A percentile compares a stretch with the other conserved stretches of the same genome.
Evolutionary conservation across 2,113 vertebrate species (phyloP).

Genomic region (Reinhardtius hippoglossoides): DNA sequence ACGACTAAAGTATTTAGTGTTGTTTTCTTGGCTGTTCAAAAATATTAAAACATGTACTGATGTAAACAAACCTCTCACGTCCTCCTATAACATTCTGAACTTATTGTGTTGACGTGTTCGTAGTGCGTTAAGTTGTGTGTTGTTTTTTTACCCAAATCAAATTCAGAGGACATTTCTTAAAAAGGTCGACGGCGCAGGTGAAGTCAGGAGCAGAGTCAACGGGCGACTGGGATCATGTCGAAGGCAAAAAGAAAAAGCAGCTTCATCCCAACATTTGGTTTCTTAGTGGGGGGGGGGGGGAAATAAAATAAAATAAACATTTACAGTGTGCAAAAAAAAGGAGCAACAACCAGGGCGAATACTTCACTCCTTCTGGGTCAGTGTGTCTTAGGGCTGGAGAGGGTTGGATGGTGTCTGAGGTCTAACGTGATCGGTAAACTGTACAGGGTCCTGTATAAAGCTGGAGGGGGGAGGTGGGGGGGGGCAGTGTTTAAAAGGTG

Average conservation of each 20-base stretch:
- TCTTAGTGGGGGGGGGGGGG: constrained; percentile 22
- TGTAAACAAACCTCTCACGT: constrained; percentile 1
- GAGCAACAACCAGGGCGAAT: constrained; percentile 66
- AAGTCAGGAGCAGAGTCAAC: constrained; percentile 24
- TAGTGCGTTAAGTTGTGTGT: constrained; percentile 9
- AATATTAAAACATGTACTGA: constrained; percentile 15
- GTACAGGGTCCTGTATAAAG: constrained; percentile 65
- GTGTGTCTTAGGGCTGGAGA: not conserved
- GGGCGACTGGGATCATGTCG: not conserved
- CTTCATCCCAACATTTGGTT: constrained; percentile 61
- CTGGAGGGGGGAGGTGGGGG: constrained; percentile 7
- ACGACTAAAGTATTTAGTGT: not conserved
- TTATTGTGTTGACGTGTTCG: not conserved
- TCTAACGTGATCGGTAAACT: constrained; percentile 42
- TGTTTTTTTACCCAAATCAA: not conserved
- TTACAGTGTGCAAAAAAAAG: constrained; percentile 59
- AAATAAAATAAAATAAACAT: constrained; percentile 11
- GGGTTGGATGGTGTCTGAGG: constrained; percentile 30
- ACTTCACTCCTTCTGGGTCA: constrained; percentile 88
- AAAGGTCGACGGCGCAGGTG: constrained; percentile 8
- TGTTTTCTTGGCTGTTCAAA: not conserved
- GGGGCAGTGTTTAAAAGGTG: constrained; percentile 45
- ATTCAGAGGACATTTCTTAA: not conserved
- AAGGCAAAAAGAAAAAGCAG: constrained; percentile 30
- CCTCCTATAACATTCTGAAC: not conserved